Conservation (phyloP, 1,140 invertebrate genomes). For the Papilio aristodemus region DNA sequence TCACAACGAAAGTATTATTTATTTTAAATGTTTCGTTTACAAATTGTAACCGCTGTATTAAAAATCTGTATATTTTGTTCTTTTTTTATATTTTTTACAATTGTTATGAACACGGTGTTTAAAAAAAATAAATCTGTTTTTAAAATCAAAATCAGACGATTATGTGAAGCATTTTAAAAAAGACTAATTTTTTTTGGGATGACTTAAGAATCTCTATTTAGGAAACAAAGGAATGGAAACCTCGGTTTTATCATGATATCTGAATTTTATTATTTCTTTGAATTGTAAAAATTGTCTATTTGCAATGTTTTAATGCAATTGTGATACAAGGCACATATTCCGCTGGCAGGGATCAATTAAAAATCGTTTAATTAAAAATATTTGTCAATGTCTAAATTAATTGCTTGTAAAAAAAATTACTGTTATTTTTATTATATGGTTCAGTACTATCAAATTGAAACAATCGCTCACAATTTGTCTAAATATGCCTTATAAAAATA, state of each 20-base stretch:
- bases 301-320: too few species aligned
- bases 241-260: too few species aligned
- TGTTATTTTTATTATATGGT: not conserved
- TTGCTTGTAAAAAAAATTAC: not conserved
- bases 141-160: too few species aligned
- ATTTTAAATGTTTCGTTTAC: not conserved
- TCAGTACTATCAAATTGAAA: too few species aligned
- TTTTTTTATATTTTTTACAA: not conserved
- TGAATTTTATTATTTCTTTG: too few species aligned
- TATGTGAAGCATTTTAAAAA: too few species aligned
- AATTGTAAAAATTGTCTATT: too few species aligned
- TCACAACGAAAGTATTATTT: not conserved
- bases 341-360: not conserved
- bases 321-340: not conserved
- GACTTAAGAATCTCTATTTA: too few species aligned
- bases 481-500: not conserved
- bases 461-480: not conserved
- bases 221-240: too few species aligned
- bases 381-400: not conserved
- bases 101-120: too few species aligned
- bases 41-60: not conserved
- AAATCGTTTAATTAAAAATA: not conserved
- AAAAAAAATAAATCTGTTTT: too few species aligned
- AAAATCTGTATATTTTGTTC: not conserved
- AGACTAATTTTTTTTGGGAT: too few species aligned